phyloP scores from a whole-genome alignment of 1,140 invertebrate genomes.

The Drosophila mauritiana region DNA sequence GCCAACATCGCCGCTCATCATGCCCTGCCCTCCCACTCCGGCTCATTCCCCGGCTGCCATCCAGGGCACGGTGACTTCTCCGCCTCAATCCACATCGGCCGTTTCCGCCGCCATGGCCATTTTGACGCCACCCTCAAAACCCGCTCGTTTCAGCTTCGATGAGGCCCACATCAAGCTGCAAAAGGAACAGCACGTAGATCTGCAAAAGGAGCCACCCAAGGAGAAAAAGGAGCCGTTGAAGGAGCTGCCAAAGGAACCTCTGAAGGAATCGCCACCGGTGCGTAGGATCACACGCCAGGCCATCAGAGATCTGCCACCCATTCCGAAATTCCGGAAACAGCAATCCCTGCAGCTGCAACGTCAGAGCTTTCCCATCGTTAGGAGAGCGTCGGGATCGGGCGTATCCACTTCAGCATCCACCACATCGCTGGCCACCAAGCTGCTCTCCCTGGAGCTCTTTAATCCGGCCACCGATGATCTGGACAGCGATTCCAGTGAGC shows the following conservation, averaged over 20 bases:
- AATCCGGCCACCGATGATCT: slow-evolving; percentile 96
- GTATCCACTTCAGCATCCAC: slow-evolving; percentile 69
- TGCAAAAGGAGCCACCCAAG: slow-evolving; percentile 22
- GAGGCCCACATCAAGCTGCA: slow-evolving; percentile 79
- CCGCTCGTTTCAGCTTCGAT: slow-evolving; percentile 73
- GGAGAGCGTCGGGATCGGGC: slow-evolving; percentile 84
- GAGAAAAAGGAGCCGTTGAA: slow-evolving; percentile 29
- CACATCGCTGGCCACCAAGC: slow-evolving; percentile 85
- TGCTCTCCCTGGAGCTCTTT: slow-evolving; percentile 93
- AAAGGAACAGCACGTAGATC: slow-evolving; percentile 41
- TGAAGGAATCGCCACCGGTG: slow-evolving; percentile 13
- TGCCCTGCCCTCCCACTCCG: slow-evolving; percentile 85
- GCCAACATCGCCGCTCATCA: slow-evolving; percentile 89
- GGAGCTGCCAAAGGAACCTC: slow-evolving; percentile 15
- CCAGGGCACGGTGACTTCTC: slow-evolving; percentile 65
- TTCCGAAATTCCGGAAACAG: slow-evolving; percentile 87
- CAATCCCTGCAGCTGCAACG: slow-evolving; percentile 76
- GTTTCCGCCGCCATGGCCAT: slow-evolving; percentile 80
- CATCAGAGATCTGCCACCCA: slow-evolving; percentile 86
- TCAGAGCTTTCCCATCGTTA: slow-evolving; percentile 87
- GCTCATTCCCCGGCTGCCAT: slow-evolving; percentile 82
- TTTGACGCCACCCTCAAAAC: slow-evolving; percentile 61
- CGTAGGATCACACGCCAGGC: slow-evolving; percentile 86
- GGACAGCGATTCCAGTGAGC: slow-evolving; percentile 94
- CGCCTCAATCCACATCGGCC: slow-evolving; percentile 64